Evolutionary conservation across 2,888 invertebrate species (phyloP).

Genomic region (Periphyllus acericola): DNA sequence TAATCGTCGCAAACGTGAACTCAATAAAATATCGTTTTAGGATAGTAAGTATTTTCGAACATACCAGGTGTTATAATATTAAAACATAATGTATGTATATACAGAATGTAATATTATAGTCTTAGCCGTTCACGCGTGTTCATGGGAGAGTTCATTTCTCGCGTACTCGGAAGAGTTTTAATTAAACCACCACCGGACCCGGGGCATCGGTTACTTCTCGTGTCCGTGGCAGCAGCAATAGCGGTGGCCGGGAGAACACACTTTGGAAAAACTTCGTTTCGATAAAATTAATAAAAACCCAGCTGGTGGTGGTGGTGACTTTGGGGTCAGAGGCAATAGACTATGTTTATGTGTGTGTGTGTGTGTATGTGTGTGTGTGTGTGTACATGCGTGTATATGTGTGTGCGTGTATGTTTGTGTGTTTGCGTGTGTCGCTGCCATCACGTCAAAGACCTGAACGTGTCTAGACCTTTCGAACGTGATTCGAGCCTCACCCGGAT

Average conservation of each 20-base stretch:
- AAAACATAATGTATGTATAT: not conserved
- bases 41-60: not conserved
- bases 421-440: not conserved
- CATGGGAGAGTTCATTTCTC: not conserved
- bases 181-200: conserved; percentile 46
- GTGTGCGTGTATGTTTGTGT: not conserved
- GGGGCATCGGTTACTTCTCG: not conserved
- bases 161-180: conserved; percentile 32
- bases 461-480: conserved; percentile 54
- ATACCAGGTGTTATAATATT: not conserved
- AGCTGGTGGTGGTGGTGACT: not conserved
- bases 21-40: no score
- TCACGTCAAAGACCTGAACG: conserved; percentile 13
- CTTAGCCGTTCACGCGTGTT: not conserved
- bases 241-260: not conserved
- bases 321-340: not conserved
- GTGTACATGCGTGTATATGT: not conserved
- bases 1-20: no score
- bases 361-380: not conserved
- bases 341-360: not conserved
- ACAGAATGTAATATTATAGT: not conserved
- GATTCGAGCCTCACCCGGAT: conserved; percentile 8
- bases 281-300: conserved; percentile 60
- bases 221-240: not conserved
- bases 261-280: conserved; percentile 48